A percentile compares a stretch with the other conserved stretches of the same genome.
phyloP scores from a whole-genome alignment of 2,888 invertebrate species.

The Calameuta idolon region DNA sequence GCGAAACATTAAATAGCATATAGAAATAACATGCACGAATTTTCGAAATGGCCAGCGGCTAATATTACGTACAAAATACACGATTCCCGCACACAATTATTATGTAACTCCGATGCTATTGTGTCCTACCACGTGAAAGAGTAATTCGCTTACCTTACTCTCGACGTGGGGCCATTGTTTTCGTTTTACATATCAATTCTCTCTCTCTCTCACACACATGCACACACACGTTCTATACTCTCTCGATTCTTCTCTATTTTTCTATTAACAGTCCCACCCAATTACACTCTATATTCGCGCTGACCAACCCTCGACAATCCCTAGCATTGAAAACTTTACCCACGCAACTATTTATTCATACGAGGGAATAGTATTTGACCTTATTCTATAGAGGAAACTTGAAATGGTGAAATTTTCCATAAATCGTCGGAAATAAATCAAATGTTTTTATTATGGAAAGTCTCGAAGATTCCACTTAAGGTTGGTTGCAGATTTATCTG shows the following conservation, averaged over 20 bases:
- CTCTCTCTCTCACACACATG: constrained; percentile 18
- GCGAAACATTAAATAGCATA: neutral
- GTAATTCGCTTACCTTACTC: constrained; percentile 53
- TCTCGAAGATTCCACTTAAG: neutral
- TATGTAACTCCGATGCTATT: constrained; percentile 50
- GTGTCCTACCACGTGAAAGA: constrained; percentile 50
- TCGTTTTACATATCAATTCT: constrained; percentile 39
- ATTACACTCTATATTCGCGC: neutral
- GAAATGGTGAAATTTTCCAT: neutral
- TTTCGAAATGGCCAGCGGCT: constrained; percentile 25
- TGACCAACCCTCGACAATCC: neutral
- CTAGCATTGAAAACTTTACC: neutral
- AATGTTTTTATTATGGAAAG: neutral
- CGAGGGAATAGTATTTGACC: constrained; percentile 36
- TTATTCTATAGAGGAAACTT: constrained; percentile 34
- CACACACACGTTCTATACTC: neutral
- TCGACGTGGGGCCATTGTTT: constrained; percentile 43
- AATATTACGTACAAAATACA: constrained; percentile 35
- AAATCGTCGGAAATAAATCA: neutral
- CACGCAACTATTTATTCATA: constrained; percentile 48
- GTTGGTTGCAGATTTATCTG: neutral
- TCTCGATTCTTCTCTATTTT: neutral
- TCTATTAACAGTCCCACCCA: neutral
- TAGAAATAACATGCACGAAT: neutral
- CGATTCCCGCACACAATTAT: constrained; percentile 42